These are phyloP conservation scores for Romanogobio albipinnatus DNA, from an alignment of 2,113 vertebrate species.

Conservation along the genomic window DNA sequence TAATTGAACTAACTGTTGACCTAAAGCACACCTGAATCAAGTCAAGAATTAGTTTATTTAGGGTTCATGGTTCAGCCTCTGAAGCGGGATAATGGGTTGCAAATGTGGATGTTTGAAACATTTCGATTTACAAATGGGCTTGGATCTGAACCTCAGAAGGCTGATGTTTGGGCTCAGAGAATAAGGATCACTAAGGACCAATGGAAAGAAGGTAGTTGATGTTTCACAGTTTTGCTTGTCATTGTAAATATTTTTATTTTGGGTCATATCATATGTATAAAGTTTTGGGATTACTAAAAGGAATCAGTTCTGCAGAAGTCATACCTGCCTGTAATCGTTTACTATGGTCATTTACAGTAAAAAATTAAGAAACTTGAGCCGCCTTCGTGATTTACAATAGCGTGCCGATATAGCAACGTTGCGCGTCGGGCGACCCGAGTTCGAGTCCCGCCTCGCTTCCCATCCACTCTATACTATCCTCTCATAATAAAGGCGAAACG, in stretches of 20 bases:
- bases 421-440: too few species aligned
- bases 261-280: too few species aligned
- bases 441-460: too few species aligned
- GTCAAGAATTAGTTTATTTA: neutral
- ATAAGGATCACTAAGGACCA: neutral
- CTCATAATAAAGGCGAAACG: too few species aligned
- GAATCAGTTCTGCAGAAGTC: neutral
- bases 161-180: neutral
- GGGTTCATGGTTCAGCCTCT: too few species aligned
- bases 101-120: neutral
- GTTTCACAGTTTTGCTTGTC: too few species aligned
- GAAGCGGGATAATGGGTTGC: neutral
- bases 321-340: too few species aligned
- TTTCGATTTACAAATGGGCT: neutral
- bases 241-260: too few species aligned
- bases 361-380: neutral
- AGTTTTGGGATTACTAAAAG: neutral
- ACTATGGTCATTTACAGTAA: neutral
- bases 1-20: neutral
- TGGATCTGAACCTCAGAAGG: neutral
- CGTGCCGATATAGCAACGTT: too few species aligned
- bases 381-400: neutral
- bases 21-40: slow-evolving; percentile 14
- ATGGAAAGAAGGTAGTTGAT: neutral
- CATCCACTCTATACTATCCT: too few species aligned